phyloP scores from a whole-genome alignment of 2,113 vertebrate genomes.

The Daboia siamensis region DNA sequence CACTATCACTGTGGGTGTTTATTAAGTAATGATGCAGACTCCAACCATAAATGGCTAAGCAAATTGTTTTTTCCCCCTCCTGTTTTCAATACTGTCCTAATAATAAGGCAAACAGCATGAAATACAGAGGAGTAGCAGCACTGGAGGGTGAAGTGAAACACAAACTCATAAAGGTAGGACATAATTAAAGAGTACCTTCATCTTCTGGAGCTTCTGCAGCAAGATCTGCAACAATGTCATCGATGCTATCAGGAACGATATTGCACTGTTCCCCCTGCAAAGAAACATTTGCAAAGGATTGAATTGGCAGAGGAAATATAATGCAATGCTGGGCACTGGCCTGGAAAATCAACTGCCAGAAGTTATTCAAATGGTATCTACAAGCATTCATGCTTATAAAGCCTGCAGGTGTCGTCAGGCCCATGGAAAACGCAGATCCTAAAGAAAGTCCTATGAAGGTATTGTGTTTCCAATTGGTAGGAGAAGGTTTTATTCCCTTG shows the following conservation, averaged over 20 bases:
- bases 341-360: not conserved
- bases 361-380: not conserved
- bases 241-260: conserved; percentile 93
- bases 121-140: conserved; percentile 21
- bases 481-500: not conserved
- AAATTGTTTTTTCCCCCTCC: not conserved
- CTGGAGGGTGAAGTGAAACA: conserved; percentile 32
- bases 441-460: not conserved
- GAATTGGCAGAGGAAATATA: not conserved
- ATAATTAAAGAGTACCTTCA: conserved; percentile 79
- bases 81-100: conserved; percentile 22
- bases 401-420: too few species aligned
- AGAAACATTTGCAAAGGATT: conserved; percentile 46
- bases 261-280: conserved; percentile 97
- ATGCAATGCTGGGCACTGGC: fast-evolving
- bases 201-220: conserved; percentile 93
- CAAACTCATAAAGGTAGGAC: conserved; percentile 22
- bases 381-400: not conserved
- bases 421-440: not conserved
- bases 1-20: conserved; percentile 4
- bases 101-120: conserved; percentile 2
- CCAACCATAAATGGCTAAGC: conserved; percentile 6
- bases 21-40: conserved; percentile 19
- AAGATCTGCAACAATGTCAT: conserved; percentile 96
- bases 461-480: not conserved